phyloP scores from a whole-genome alignment of 2,113 vertebrate genomes.

The Pygoscelis adeliae region DNA sequence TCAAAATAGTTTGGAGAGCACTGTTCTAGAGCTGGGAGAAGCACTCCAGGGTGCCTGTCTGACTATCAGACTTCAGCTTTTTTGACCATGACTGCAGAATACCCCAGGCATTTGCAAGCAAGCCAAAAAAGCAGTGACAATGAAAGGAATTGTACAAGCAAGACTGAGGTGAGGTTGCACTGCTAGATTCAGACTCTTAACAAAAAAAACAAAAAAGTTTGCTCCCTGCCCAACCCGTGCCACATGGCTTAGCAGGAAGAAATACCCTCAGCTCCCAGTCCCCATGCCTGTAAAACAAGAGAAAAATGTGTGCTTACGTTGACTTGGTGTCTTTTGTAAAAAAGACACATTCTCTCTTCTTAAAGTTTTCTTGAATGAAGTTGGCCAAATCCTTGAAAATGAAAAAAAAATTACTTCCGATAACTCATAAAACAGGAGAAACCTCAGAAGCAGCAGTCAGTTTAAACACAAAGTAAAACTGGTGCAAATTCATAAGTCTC shows the following conservation, averaged over 20 bases:
- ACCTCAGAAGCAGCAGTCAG: background rate
- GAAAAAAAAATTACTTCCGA: background rate
- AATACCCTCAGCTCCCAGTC: background rate
- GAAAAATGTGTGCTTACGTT: conserved; percentile 64
- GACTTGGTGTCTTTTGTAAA: conserved; percentile 81
- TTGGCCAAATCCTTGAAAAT: conserved; percentile 74
- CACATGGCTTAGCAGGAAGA: background rate
- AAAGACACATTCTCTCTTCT: conserved; percentile 81
- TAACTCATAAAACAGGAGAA: background rate
- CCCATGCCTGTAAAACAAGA: rapidly evolving
- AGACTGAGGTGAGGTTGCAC: background rate
- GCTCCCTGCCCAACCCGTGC: background rate
- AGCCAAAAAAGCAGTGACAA: background rate
- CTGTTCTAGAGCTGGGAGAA: background rate
- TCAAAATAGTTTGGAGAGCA: background rate
- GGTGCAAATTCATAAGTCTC: background rate
- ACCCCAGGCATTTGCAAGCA: background rate
- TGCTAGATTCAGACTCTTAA: background rate
- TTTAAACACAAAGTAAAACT: background rate
- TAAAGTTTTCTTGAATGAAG: conserved; percentile 82
- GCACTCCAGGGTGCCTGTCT: too few relatives aligned
- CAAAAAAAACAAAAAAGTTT: background rate
- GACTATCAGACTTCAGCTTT: background rate
- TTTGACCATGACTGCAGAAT: background rate
- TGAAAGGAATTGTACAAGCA: rapidly evolving